Conservation (phyloP, 2,888 invertebrate species). For the Alcis repandata region DNA sequence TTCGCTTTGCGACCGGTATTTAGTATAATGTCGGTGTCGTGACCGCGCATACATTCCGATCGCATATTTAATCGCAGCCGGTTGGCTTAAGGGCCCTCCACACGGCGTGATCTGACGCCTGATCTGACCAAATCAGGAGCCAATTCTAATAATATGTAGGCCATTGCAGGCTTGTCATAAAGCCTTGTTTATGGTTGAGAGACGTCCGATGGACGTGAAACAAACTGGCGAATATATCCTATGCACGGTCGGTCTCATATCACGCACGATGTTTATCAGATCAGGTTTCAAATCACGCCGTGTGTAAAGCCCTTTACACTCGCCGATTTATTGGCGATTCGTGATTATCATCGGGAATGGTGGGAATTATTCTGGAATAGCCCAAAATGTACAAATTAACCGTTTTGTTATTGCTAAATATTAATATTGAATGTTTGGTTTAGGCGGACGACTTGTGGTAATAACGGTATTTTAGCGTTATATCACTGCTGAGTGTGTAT, state of each 20-base stretch:
- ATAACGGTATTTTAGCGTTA: constrained; percentile 18
- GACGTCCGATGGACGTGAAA: neutral
- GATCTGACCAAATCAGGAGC: neutral
- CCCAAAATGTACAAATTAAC: constrained; percentile 17
- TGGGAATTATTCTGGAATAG: constrained; percentile 36
- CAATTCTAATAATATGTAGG: neutral
- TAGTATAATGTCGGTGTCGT: constrained; percentile 67
- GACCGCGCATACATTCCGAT: constrained; percentile 68
- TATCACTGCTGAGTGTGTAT: constrained; percentile 6
- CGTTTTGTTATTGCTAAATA: constrained; percentile 21
- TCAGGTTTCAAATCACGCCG: neutral
- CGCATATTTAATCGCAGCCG: constrained; percentile 61
- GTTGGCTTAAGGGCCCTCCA: constrained; percentile 42
- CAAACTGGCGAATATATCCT: neutral
- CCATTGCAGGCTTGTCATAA: neutral
- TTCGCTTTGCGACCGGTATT: constrained; percentile 43
- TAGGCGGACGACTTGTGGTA: constrained; percentile 25
- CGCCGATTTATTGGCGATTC: constrained; percentile 65
- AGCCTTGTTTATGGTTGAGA: neutral
- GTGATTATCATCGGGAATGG: constrained; percentile 57
- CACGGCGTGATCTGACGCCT: neutral
- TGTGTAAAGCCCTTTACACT: constrained; percentile 43
- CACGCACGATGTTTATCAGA: neutral
- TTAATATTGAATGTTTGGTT: constrained; percentile 23
- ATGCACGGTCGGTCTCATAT: neutral